Base-by-base conservation (phyloP, 2,888 invertebrate genomes). In the Heliconius ismenius region DNA sequence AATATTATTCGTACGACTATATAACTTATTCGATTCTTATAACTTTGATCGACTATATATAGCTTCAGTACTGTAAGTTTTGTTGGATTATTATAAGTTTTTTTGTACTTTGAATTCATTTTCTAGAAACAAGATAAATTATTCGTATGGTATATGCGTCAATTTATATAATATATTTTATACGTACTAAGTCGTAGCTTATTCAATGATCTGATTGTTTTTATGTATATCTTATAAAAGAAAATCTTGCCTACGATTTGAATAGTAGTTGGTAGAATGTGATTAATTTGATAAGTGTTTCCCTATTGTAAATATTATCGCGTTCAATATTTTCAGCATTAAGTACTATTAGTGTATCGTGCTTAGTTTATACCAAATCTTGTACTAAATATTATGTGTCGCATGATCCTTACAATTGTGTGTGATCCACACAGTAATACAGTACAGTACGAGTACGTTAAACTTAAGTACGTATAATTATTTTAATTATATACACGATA, bases 131-230 rank as follows among this genome's bases (percentile, higher is more conserved):
- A n/a, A n/a, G 11, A 60, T 60, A 43, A 68, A 28, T 24, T 69
- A 54, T 28, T 54, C 6, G 15, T 4, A 43, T 43, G 43, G 11
- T 54, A 18, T 21, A 21, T 69, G 69, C 54, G 28, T 28, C 28
- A 26, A 69, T 49, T 43, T 69, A 49, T 32, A 32, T 28, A 11
- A 28, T 69, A 69, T 68, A 43, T 26, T 10, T 28, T 68, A 69
- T 43, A 43, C 15, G 6, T 43, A 43, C 54, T 69, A 28, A 28
- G 49, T 11, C 24, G 70, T 63, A 63, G 62, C 28, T 63, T 24
- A 63, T 70, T 69, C 75, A 63, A 75, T 69, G 75, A 75, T 75
- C 75, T 75, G 75, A 75, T 36, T 63, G 60, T 36, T 15, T 75
- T 75, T 63, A 63, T 75, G 63, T 75, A 70, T 6, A 69, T 75